phyloP scores from a whole-genome alignment of 2,113 vertebrate genomes.

The Arizona elegans region DNA sequence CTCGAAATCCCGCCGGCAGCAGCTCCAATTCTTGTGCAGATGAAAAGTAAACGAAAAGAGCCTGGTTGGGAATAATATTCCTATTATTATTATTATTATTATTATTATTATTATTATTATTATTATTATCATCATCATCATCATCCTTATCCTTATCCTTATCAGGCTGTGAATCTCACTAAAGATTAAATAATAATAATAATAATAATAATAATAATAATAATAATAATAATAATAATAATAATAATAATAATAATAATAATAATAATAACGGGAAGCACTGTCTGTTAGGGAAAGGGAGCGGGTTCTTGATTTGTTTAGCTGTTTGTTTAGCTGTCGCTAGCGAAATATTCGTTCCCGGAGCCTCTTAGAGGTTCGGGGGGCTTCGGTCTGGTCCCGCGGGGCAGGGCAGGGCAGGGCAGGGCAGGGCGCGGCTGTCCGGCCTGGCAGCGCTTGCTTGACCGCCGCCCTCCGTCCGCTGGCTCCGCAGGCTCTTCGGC shows the following conservation, averaged over 20 bases:
- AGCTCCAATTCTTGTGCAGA: neutral
- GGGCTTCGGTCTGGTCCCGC: neutral
- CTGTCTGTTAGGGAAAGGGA: neutral
- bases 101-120: too few species aligned
- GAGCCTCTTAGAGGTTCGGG: neutral
- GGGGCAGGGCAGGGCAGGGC: neutral
- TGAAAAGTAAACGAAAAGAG: neutral
- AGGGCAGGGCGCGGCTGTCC: neutral
- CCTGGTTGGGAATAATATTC: neutral
- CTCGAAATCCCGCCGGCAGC: neutral
- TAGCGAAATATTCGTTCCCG: neutral
- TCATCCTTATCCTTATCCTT: too few species aligned
- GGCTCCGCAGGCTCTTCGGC: slow-evolving; percentile 85
- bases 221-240: too few species aligned
- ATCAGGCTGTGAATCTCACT: too few species aligned
- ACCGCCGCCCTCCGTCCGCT: neutral
- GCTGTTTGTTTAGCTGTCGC: accelerated
- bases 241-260: too few species aligned
- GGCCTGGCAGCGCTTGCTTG: neutral
- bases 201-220: too few species aligned
- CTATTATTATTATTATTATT: too few species aligned
- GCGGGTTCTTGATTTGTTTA: neutral
- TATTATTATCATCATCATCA: too few species aligned
- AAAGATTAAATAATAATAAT: too few species aligned
- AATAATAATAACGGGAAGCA: neutral